A percentile compares a stretch with the other conserved stretches of the same genome.
Evolutionary conservation across 2,888 invertebrate genomes (phyloP).

Genomic region (Drosophila tanythrix): DNA sequence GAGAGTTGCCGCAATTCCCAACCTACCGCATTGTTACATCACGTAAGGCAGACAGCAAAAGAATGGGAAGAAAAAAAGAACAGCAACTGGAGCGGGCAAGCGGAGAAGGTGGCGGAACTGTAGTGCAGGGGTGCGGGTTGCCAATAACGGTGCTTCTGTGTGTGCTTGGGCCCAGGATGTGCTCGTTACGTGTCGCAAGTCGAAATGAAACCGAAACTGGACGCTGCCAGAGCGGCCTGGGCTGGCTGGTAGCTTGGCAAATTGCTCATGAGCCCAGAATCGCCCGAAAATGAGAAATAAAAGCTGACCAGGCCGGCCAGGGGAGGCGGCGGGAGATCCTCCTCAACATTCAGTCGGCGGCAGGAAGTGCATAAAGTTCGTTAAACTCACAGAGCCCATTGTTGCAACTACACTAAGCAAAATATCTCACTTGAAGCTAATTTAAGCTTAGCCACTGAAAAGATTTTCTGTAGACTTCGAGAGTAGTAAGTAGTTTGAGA

Average conservation of each 20-base stretch:
- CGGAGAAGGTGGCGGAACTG: background rate
- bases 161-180: slow-evolving; percentile 51
- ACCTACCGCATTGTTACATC: slow-evolving; percentile 78
- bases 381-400: slow-evolving; percentile 71
- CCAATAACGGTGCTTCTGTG: slow-evolving; percentile 52
- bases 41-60: slow-evolving; percentile 63
- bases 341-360: slow-evolving; percentile 17
- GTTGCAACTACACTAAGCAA: slow-evolving; percentile 42
- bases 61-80: slow-evolving; percentile 13
- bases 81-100: slow-evolving; percentile 1
- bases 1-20: slow-evolving; percentile 53
- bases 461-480: background rate
- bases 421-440: background rate
- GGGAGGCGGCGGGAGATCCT: slow-evolving; percentile 30
- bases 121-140: slow-evolving; percentile 8
- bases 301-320: slow-evolving; percentile 39
- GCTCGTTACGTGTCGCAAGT: slow-evolving; percentile 63
- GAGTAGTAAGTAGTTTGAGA: background rate
- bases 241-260: slow-evolving; percentile 24
- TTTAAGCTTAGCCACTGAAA: background rate
- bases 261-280: slow-evolving; percentile 59
- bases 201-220: slow-evolving; percentile 78
- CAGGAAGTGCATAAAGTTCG: slow-evolving; percentile 77
- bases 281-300: slow-evolving; percentile 69
- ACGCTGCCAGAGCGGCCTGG: slow-evolving; percentile 43